These are phyloP conservation scores for Tetragonula clypearis DNA, from an alignment of 1,140 invertebrate genomes.

Conservation along the genomic window DNA sequence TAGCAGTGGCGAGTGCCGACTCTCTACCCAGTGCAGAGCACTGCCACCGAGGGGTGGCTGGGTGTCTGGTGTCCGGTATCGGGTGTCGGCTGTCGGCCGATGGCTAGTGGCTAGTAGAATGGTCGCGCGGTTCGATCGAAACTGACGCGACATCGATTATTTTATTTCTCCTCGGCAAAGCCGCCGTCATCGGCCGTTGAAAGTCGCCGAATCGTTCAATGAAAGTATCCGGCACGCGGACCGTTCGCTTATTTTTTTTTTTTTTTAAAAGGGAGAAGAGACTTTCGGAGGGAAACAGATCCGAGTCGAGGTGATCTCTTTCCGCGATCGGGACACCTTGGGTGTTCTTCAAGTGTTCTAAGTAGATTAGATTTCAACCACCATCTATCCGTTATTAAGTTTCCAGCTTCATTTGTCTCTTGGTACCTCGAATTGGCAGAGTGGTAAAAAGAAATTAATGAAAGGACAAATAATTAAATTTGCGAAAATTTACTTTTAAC, in stretches of 20 bases:
- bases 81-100: conserved; percentile 40
- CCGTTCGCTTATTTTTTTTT: neutral
- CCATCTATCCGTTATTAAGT: too few relatives aligned
- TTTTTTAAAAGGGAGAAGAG: too few relatives aligned
- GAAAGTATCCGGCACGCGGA: neutral
- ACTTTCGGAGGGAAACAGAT: too few relatives aligned
- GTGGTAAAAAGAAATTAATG: too few relatives aligned
- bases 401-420: too few relatives aligned
- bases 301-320: too few relatives aligned
- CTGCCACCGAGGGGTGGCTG: neutral
- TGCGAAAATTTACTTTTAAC: too few relatives aligned
- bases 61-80: conserved; percentile 32
- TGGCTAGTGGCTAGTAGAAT: conserved; percentile 2
- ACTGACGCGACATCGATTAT: conserved; percentile 72
- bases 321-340: too few relatives aligned
- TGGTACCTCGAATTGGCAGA: too few relatives aligned
- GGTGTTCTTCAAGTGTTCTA: too few relatives aligned
- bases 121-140: conserved; percentile 62
- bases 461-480: too few relatives aligned
- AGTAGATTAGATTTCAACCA: too few relatives aligned
- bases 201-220: conserved; percentile 18
- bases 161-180: conserved; percentile 64
- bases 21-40: conserved; percentile 16
- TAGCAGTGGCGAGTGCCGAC: conserved; percentile 13
- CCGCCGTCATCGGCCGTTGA: conserved; percentile 19